Conservation (phyloP, 2,797 vertebrate genomes). For the Streptopelia turtur region DNA sequence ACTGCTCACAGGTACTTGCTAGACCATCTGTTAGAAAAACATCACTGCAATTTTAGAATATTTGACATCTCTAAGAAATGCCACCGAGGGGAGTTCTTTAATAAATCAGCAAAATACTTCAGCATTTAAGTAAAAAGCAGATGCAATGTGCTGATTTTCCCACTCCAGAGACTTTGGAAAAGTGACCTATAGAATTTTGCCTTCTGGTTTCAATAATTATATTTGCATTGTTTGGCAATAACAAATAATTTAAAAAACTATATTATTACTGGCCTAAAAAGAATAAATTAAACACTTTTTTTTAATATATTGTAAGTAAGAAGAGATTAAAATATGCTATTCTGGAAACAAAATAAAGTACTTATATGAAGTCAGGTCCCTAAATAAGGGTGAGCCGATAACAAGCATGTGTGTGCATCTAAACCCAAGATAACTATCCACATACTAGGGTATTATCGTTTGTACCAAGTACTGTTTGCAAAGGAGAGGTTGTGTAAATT, state of each 20-base stretch:
- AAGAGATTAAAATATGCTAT: neutral
- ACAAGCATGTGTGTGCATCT: accelerated
- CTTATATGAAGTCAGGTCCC: neutral
- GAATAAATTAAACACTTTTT: neutral
- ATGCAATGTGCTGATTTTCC: neutral
- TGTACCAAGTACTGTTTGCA: neutral
- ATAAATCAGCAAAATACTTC: neutral
- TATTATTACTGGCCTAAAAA: neutral
- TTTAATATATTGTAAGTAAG: neutral
- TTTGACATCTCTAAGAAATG: neutral
- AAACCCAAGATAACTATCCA: neutral
- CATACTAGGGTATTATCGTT: neutral
- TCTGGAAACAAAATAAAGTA: neutral
- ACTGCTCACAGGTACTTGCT: slow-evolving; percentile 15
- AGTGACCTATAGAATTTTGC: neutral
- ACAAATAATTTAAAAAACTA: neutral
- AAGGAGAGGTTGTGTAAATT: neutral
- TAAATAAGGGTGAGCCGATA: neutral
- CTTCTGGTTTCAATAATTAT: neutral
- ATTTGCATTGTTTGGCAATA: neutral
- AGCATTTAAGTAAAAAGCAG: neutral
- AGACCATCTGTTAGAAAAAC: slow-evolving; percentile 54
- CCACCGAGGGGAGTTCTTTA: neutral
- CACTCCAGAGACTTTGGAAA: neutral
- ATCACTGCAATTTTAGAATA: neutral